Conservation (phyloP, 2,113 vertebrate species). For the Tringa solitaria region DNA sequence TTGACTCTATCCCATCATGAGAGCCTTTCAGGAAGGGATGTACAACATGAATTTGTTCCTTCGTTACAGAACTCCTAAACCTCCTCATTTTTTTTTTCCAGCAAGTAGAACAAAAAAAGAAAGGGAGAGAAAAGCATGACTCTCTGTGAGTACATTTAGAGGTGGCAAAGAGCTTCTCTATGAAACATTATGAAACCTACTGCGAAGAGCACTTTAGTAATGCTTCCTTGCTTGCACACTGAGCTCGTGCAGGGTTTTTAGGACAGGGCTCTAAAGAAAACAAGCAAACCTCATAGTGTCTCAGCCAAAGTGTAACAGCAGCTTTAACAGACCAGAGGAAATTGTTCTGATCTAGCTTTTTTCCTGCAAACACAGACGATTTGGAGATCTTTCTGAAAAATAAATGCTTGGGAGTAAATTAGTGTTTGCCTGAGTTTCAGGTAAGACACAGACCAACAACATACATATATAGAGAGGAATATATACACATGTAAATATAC, state of each 20-base stretch:
- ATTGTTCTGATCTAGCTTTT: not conserved
- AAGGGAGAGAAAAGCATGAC: not conserved
- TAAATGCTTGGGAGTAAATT: not conserved
- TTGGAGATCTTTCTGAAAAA: not conserved
- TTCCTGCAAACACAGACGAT: not conserved
- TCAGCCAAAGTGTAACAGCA: not conserved
- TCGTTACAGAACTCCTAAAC: not conserved
- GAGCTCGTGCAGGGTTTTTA: not conserved
- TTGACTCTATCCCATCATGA: not conserved
- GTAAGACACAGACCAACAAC: not conserved
- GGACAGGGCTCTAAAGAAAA: not conserved
- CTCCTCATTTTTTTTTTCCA: not conserved
- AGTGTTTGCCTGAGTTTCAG: not conserved
- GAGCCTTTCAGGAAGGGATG: not conserved
- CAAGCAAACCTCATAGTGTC: not conserved
- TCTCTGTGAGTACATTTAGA: not conserved
- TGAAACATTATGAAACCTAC: not conserved
- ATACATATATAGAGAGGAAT: too few relatives aligned
- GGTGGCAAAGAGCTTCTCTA: not conserved
- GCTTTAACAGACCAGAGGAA: not conserved
- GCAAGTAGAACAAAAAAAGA: not conserved
- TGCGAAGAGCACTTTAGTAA: not conserved
- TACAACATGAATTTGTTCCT: not conserved
- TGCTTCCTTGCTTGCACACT: not conserved
- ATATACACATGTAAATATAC: too few relatives aligned